Evolutionary conservation across 2,113 vertebrate species (phyloP), one percentile per base, ranked within the genome.

Genomic region (Tachycineta bicolor): DNA sequence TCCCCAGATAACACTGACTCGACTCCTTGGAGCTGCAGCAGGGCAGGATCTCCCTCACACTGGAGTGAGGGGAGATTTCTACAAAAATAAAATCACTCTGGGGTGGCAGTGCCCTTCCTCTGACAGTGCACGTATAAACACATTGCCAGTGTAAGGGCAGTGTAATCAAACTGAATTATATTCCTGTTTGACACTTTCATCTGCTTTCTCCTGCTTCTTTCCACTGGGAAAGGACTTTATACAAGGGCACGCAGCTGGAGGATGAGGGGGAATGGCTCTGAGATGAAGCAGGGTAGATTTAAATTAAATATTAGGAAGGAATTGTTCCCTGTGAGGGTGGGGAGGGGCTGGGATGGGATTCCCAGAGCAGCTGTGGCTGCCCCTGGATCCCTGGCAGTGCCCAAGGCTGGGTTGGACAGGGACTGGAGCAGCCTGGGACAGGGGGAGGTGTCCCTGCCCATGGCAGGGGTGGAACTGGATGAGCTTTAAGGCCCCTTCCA

Each of bases 21-120:
- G 0, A 9, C 6, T 13, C 24, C 26, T 6, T 0, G 12, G 2
- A 58, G 41, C 41, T 83, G 49, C 44, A 73, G 71, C 60, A 55
- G 24, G 0, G 6, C 4, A 14, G 11, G 65, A 11, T 63, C 82
- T 60, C 56, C 14, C 19, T 64, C 18, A 16, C 9, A 0, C 10
- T 68, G 65, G 53, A 77, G 23, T 5, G 65, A 73, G 43, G 4
- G 7, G 49, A 58, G 56, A 65, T 52, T 76, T 90, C 69, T 20
- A 69, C 52, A 70, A 21, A 81, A 31, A 10, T 56, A 33, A 92
- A 82, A 63, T 6, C 16, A 64, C 29, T 19, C 41, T 77, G 37
- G 31, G 73, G 13, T 5, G 41, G 11, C 23, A 74, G 55, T 44
- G 56, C 15, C 64, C 18, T 77, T 58, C 52, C 16, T 52, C 37